Conservation (phyloP, 2,888 invertebrate genomes). For the Hymenopus coronatus region DNA sequence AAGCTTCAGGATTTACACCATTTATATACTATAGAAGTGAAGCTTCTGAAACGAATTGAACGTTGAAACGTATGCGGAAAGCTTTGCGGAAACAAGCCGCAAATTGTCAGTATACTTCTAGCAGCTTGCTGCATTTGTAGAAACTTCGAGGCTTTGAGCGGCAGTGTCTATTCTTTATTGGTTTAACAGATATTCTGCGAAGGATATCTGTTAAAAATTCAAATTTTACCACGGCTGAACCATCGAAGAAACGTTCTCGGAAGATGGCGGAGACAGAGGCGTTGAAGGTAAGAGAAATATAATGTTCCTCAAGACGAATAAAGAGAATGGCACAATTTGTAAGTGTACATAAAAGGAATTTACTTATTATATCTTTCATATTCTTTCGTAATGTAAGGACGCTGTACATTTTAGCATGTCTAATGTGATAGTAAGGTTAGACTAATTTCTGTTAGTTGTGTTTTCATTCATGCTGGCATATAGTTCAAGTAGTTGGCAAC, state of each 20-base stretch:
- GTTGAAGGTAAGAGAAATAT: conserved; percentile 26
- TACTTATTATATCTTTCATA: not conserved
- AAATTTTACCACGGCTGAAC: conserved; percentile 17
- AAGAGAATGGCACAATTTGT: not conserved
- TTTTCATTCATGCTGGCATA: not conserved
- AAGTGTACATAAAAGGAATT: not conserved
- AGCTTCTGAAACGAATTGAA: not conserved
- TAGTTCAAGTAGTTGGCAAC: not conserved
- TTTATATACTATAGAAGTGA: not conserved
- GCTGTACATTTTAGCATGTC: not conserved
- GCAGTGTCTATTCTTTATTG: not conserved
- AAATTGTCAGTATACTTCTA: not conserved
- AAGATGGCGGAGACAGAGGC: conserved; percentile 34
- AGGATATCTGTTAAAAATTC: not conserved
- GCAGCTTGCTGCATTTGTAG: not conserved
- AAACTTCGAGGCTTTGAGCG: not conserved
- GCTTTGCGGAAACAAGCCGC: not conserved
- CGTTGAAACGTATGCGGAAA: not conserved
- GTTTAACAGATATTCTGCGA: not conserved
- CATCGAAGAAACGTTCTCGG: conserved; percentile 24
- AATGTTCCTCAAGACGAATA: not conserved
- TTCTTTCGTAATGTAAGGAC: not conserved
- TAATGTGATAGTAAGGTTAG: not conserved
- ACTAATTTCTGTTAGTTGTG: not conserved
- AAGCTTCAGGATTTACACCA: not conserved